Conservation (phyloP, 2,113 vertebrate genomes). For the Ophiodon elongatus region DNA sequence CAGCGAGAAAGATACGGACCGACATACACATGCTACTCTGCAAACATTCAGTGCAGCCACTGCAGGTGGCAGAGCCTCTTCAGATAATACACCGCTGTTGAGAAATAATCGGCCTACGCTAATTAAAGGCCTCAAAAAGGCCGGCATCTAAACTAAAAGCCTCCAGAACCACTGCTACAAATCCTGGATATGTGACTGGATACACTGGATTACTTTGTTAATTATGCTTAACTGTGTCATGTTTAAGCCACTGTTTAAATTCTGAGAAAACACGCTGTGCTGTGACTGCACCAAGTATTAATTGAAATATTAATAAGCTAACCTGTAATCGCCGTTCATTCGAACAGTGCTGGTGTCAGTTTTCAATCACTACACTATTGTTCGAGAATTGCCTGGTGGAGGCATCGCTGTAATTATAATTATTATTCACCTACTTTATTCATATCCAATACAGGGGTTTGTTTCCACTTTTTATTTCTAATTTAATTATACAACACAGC, state of each 20-base stretch:
- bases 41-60: slow-evolving; percentile 5
- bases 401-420: slow-evolving; percentile 20
- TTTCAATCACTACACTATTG: slow-evolving; percentile 34
- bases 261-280: slow-evolving; percentile 1
- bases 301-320: slow-evolving; percentile 30
- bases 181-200: not conserved
- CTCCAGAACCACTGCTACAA: not conserved
- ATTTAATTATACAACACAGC: slow-evolving; percentile 34
- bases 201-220: slow-evolving; percentile 13
- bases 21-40: slow-evolving; percentile 26
- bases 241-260: slow-evolving; percentile 7
- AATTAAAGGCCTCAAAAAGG: slow-evolving; percentile 19
- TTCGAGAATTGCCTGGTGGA: slow-evolving; percentile 28
- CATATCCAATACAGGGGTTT: slow-evolving; percentile 36
- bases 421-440: slow-evolving; percentile 41
- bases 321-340: slow-evolving; percentile 15
- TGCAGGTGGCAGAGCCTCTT: slow-evolving; percentile 41
- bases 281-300: not conserved
- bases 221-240: slow-evolving; percentile 8
- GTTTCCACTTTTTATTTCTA: slow-evolving; percentile 19
- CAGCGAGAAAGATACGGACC: not conserved
- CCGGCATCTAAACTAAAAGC: not conserved
- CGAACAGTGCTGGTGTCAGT: slow-evolving; percentile 2
- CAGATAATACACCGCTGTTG: slow-evolving; percentile 18
- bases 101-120: slow-evolving; percentile 14